Evolutionary conservation across 1,140 invertebrate genomes (phyloP), one percentile per base, ranked within the genome.

Genomic region (Hycleus cichorii): DNA sequence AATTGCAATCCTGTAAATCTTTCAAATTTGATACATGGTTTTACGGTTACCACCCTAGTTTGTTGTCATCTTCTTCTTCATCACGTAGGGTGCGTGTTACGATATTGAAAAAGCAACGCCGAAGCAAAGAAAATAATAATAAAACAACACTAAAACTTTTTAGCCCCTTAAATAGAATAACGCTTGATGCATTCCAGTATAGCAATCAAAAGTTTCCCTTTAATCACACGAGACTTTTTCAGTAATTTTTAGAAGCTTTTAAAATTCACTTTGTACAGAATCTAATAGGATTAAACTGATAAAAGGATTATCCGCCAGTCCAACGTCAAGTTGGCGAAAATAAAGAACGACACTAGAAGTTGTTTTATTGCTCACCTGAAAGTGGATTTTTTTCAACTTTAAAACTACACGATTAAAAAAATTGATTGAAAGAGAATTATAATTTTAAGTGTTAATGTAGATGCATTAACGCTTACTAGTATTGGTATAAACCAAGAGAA

Each of bases 1-100:
- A 69, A 69, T 69, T 69, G 67, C 67, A 61, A 69, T 64, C 61
- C 67, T 48, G 57, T 69, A 67, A 69, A 69, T 69, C 67, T 63
- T 67, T 67, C 67, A 69, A 62, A 69, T 63, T 67, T 69, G 67
- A 69, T 67, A 67, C 64, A 69, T 63, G 59, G 62, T 60, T 63
- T 52, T 44, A 57, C 40, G 40, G 39, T 46, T 38, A 42, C 51
- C 27, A 12, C 24, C 32, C 32, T 7, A 32, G 7, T 42, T 42
- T 10, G 40, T n/a, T 9, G 9, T 42, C 9, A 42, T 10, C 40
- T 5, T 42, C 40, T 42, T 32, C 32, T 32, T 5, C 32, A 32
- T 5, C 32, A 32, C 32, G 32, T 32, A 18, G 18, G 18, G 18
- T 32, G 32, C 32, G 32, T 32, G 32, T 32, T 32, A 7, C 7